Percentiles rank a stretch among this genome's conserved stretches.
These are phyloP conservation scores for Siniperca chuatsi DNA, from an alignment of 2,113 vertebrate genomes.

Conservation along the genomic window DNA sequence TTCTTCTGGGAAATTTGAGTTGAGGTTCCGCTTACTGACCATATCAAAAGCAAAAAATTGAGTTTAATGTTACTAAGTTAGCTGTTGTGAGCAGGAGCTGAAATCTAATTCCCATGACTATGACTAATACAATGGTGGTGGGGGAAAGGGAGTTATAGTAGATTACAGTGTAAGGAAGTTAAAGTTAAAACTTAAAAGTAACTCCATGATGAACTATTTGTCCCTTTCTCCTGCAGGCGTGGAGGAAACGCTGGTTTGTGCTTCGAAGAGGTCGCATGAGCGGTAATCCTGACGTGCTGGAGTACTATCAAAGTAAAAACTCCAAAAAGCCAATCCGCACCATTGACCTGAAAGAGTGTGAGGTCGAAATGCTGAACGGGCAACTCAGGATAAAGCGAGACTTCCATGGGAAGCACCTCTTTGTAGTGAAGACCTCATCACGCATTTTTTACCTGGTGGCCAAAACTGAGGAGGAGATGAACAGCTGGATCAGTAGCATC, in stretches of 20 bases:
- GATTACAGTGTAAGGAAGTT: neutral
- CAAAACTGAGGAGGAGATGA: constrained; percentile 97
- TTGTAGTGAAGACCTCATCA: constrained; percentile 92
- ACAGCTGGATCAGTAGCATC: constrained; percentile 93
- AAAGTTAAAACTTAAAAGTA: neutral
- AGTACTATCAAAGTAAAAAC: constrained; percentile 94
- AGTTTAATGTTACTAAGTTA: constrained; percentile 40
- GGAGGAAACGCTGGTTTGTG: constrained; percentile 98
- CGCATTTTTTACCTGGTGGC: constrained; percentile 97
- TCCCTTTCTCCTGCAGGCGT: constrained; percentile 85
- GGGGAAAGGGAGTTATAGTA: neutral
- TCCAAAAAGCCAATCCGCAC: constrained; percentile 93
- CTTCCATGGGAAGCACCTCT: constrained; percentile 93
- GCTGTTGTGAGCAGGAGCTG: constrained; percentile 25
- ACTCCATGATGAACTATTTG: constrained; percentile 7
- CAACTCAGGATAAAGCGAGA: constrained; percentile 90
- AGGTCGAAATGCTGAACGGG: constrained; percentile 90
- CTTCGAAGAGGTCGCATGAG: constrained; percentile 95
- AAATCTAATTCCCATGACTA: constrained; percentile 47
- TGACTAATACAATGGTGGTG: constrained; percentile 29
- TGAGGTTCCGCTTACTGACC: constrained; percentile 80
- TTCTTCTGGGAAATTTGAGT: constrained; percentile 86
- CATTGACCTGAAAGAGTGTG: constrained; percentile 94
- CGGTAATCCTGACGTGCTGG: constrained; percentile 94
- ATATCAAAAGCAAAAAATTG: constrained; percentile 67